Percentiles rank a stretch among this genome's conserved stretches.
These are phyloP conservation scores for Egretta garzetta DNA, from an alignment of 2,113 vertebrate species.

Conservation along the genomic window DNA sequence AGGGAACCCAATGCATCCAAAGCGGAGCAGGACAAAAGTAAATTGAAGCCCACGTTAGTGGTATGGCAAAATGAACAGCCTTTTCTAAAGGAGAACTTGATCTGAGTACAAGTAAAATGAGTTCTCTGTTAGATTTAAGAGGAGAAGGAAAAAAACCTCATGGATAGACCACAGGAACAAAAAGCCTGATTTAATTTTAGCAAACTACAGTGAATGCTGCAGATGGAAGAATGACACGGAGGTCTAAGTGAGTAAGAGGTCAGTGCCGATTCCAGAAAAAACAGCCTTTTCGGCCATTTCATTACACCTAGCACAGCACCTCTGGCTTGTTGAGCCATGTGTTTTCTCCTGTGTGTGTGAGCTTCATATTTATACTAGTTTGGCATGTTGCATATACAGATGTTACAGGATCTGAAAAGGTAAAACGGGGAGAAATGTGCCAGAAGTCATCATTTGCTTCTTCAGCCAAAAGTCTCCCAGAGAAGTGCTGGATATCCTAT, in stretches of 20 bases:
- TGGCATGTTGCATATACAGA: neutral
- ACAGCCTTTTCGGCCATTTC: neutral
- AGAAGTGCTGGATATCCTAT: neutral
- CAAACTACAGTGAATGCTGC: neutral
- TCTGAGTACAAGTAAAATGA: neutral
- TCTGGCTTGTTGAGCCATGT: neutral
- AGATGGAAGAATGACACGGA: neutral
- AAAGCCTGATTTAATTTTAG: conserved; percentile 19
- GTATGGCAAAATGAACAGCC: neutral
- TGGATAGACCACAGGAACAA: neutral
- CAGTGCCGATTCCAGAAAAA: neutral
- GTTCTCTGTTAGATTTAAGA: conserved; percentile 27
- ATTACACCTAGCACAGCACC: neutral
- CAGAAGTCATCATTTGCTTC: neutral
- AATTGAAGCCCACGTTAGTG: neutral
- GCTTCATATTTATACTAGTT: neutral
- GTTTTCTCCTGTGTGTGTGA: neutral
- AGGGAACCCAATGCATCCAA: neutral
- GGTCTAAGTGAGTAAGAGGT: neutral
- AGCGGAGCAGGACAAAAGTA: neutral
- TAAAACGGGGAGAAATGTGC: neutral
- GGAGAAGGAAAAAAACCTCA: neutral
- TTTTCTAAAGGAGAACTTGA: conserved; percentile 25
- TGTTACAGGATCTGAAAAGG: neutral
- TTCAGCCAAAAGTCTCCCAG: neutral